Conservation (phyloP, 2,113 vertebrate species). For the Elephantulus edwardii region DNA sequence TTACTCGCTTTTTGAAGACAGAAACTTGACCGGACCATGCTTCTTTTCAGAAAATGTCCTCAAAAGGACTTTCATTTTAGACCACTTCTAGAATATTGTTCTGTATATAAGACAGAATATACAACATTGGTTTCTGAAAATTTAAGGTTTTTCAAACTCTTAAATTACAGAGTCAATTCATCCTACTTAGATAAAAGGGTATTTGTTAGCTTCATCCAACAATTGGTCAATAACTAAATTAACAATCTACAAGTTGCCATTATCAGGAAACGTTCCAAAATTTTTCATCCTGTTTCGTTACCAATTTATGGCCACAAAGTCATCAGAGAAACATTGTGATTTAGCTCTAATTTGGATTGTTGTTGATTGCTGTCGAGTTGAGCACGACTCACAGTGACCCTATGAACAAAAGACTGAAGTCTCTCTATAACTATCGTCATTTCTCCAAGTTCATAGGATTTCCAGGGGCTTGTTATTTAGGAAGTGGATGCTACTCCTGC, state of each 20-base stretch:
- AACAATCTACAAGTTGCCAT: background rate
- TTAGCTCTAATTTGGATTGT: background rate
- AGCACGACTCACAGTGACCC: no score
- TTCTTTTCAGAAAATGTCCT: background rate
- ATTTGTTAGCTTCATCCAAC: background rate
- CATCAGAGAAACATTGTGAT: background rate
- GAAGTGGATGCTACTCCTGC: no score
- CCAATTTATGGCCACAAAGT: background rate
- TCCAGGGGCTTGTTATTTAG: no score
- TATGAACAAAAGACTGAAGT: no score
- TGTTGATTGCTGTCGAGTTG: no score
- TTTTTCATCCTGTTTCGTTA: background rate
- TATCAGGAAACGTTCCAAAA: background rate
- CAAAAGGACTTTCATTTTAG: background rate
- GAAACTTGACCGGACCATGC: background rate
- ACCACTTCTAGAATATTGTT: background rate
- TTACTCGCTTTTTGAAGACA: background rate
- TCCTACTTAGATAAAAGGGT: background rate
- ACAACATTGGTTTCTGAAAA: background rate
- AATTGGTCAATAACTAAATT: background rate
- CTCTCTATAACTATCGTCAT: no score
- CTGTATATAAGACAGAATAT: background rate
- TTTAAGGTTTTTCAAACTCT: background rate
- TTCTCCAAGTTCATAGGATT: no score
- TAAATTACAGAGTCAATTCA: background rate